Base-by-base conservation (phyloP, 2,797 vertebrate genomes). In the Enteromius unitaeniatus region DNA sequence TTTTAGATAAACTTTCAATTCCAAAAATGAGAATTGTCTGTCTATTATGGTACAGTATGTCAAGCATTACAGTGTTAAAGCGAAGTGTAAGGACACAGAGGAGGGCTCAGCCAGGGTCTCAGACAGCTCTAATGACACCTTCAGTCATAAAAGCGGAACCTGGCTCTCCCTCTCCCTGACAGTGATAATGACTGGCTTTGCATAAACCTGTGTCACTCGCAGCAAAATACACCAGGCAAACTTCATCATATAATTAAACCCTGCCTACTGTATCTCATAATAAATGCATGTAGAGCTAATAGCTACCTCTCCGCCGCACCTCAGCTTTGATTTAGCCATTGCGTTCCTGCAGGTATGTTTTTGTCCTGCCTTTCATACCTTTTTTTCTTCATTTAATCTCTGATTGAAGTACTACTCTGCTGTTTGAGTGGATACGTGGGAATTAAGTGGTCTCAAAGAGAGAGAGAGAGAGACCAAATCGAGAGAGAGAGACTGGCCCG, bases 201-300 rank as follows among this genome's bases (percentile, higher is more conserved):
- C 93, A 91, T 90, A 90, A 95, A 92, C 87, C 89, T 83, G 93
- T 95, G 95, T 95, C 94, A 96, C 94, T 96, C 91, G 92, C 93
- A 88, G 89, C 89, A 88, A 93, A 93, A 93, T 94, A 92, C 84
- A 81, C 78, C 89, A 84, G 93, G 94, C 93, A 93, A 95, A 93
- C 91, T 92, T 94, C 94, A 94, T 93, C 93, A 93, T 93, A 92
- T 96, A 96, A 97, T 97, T 96, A 96, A 92, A 93, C 92, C 88
- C 88, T 93, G 94, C 92, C 90, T 93, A 94, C 93, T 91, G 95
- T 95, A 93, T 94, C 91, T 95, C 90, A 94, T 95, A 95, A 96
- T 96, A 95, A 95, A 93, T 94, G 94, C 95, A 95, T 94, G 94
- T 95, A 91, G 93, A 92, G 91, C 93, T 95, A 96, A 96, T 95